A percentile compares a stretch with the other conserved stretches of the same genome.
phyloP scores from a whole-genome alignment of 30 jellyfish, hydroid and myxozoan species.

The Catostylus mosaicus region DNA sequence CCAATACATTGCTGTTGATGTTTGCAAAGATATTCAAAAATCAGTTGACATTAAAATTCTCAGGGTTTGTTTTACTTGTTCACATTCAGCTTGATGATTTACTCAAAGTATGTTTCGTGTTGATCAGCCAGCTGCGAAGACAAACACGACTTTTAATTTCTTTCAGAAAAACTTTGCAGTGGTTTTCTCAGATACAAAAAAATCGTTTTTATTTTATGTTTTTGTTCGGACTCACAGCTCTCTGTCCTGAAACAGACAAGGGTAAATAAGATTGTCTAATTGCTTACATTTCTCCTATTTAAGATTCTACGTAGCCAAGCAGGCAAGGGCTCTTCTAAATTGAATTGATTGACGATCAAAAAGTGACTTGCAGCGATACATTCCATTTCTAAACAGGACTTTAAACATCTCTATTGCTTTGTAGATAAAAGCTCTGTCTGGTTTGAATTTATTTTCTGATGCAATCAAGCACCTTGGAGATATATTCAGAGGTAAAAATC shows the following conservation, averaged over 20 bases:
- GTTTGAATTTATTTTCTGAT: conserved; percentile 50
- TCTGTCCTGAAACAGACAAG: no score
- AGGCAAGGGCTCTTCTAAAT: no score
- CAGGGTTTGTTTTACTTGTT: conserved; percentile 46
- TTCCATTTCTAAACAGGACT: no score
- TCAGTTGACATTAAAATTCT: conserved; percentile 73
- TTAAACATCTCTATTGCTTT: no score
- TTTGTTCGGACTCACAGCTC: no score
- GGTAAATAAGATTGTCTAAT: no score
- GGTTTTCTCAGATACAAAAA: no score
- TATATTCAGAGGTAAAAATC: conserved; percentile 52
- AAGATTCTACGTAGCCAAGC: no score
- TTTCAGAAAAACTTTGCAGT: neutral
- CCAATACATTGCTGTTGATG: conserved; percentile 68
- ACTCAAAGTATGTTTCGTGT: neutral
- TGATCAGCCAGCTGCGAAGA: neutral
- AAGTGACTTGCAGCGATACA: no score
- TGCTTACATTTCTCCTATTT: no score
- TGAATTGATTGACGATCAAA: no score
- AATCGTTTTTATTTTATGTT: no score
- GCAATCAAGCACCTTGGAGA: conserved; percentile 70
- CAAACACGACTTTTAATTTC: neutral
- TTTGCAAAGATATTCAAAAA: conserved; percentile 50
- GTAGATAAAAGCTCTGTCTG: conserved; percentile 64
- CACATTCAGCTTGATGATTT: neutral